Evolutionary conservation across 2,888 invertebrate genomes (phyloP).

Genomic region (Netelia inedita): DNA sequence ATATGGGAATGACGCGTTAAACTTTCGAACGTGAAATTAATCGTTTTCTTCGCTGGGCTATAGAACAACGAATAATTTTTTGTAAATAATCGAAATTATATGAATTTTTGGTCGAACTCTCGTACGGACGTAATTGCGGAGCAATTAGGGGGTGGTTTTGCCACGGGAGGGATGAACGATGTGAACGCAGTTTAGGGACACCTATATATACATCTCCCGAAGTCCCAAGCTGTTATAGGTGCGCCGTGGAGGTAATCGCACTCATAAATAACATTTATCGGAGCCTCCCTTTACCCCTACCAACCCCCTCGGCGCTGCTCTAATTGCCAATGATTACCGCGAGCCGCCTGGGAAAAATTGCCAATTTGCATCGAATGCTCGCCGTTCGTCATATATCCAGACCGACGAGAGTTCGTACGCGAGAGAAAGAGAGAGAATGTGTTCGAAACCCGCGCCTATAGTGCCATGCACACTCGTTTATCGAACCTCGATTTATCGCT

Average conservation of each 20-base stretch:
- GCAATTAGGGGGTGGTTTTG: constrained; percentile 75
- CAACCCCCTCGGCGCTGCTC: constrained; percentile 68
- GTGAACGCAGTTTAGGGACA: constrained; percentile 67
- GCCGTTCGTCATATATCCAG: constrained; percentile 70
- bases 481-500: constrained; percentile 69
- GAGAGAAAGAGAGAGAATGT: constrained; percentile 31
- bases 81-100: constrained; percentile 7
- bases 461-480: constrained; percentile 53
- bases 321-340: constrained; percentile 83
- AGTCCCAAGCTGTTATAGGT: constrained; percentile 75
- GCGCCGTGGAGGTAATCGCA: constrained; percentile 80
- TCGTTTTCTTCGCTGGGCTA: too few species aligned
- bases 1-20: not conserved
- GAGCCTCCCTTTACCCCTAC: constrained; percentile 49
- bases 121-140: constrained; percentile 72
- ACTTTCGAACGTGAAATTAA: not conserved
- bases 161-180: constrained; percentile 64
- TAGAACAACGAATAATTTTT: not conserved
- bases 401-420: constrained; percentile 17
- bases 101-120: not conserved
- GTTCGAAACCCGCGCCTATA: constrained; percentile 41
- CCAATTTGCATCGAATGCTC: constrained; percentile 79
- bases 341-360: constrained; percentile 79
- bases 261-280: constrained; percentile 83
- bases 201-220: constrained; percentile 57